Percentiles rank a stretch among this genome's conserved stretches.
phyloP scores from a whole-genome alignment of 2,113 vertebrate genomes.

The Ammospiza caudacuta region DNA sequence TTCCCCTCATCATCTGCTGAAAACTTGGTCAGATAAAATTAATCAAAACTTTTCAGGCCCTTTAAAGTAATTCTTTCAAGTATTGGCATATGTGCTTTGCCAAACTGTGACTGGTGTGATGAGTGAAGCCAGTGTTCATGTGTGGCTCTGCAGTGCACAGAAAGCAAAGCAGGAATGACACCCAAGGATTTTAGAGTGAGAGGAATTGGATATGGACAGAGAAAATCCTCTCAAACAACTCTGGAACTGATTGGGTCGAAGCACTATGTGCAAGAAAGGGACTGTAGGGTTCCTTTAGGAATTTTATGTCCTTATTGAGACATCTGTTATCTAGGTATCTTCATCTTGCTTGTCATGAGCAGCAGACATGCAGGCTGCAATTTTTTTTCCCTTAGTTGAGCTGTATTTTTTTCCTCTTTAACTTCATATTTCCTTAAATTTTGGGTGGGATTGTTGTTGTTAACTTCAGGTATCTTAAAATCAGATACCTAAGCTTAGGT shows the following conservation, averaged over 20 bases:
- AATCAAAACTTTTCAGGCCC: background rate
- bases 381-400: background rate
- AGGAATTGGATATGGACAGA: background rate
- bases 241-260: background rate
- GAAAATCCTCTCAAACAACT: background rate
- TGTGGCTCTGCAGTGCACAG: background rate
- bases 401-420: background rate
- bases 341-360: background rate
- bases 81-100: background rate
- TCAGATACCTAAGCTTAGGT: background rate
- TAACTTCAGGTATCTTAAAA: background rate
- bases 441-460: background rate
- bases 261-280: background rate
- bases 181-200: background rate
- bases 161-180: background rate
- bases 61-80: background rate
- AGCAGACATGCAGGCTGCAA: background rate
- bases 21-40: background rate
- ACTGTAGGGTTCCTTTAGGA: background rate
- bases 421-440: background rate
- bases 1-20: background rate
- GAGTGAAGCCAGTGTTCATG: background rate
- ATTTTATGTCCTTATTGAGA: background rate
- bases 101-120: background rate
- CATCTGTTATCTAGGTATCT: background rate